phyloP scores from a whole-genome alignment of 2,113 vertebrate species.

The Laticauda colubrina region DNA sequence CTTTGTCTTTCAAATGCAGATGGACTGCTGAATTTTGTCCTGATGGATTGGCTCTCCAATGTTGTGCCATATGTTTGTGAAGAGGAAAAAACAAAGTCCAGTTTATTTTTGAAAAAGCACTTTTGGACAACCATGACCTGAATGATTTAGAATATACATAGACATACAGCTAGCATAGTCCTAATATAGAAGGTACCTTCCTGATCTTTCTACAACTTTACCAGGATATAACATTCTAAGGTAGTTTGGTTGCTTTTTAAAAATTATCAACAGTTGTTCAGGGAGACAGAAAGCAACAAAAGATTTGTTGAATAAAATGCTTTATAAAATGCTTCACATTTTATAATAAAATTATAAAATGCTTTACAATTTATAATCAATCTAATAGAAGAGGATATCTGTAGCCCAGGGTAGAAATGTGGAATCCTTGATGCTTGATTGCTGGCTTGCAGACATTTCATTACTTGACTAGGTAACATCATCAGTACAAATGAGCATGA shows the following conservation, averaged over 20 bases:
- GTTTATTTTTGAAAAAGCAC: background rate
- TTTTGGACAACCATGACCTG: background rate
- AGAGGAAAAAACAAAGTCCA: background rate
- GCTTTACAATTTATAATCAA: background rate
- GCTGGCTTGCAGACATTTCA: background rate
- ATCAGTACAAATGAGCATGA: background rate
- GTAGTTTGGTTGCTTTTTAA: background rate
- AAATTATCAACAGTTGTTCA: background rate
- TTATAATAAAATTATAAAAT: background rate
- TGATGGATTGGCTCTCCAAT: background rate
- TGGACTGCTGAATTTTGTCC: background rate
- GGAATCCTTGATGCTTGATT: background rate
- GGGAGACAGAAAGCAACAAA: background rate
- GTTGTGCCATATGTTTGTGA: background rate
- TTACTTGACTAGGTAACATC: background rate
- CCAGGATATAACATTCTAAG: background rate
- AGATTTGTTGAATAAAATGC: background rate
- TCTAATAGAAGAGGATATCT: background rate
- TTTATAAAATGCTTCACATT: background rate
- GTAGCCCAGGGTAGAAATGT: background rate
- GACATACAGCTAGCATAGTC: background rate
- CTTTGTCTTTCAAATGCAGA: background rate
- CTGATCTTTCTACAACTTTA: background rate
- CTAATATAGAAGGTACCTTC: background rate
- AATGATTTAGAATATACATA: background rate